Evolutionary conservation across 2,113 vertebrate species (phyloP).

Genomic region (Pampusana beccarii): DNA sequence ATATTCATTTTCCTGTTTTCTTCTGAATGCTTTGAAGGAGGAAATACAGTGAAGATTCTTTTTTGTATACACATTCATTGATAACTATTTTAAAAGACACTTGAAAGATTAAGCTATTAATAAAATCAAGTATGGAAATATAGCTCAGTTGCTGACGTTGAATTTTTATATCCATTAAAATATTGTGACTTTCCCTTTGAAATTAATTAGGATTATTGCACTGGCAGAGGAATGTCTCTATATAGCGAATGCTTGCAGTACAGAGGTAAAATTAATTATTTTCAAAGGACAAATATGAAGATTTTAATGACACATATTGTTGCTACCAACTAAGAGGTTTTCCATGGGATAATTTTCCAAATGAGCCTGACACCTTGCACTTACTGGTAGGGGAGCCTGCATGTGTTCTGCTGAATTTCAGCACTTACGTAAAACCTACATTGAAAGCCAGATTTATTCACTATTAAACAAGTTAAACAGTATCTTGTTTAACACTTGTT

Average conservation of each 20-base stretch:
- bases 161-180: neutral
- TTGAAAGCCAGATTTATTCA: neutral
- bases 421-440: neutral
- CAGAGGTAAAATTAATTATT: slow-evolving; percentile 27
- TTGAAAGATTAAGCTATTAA: neutral
- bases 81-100: neutral
- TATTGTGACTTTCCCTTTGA: slow-evolving; percentile 14
- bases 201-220: slow-evolving; percentile 34
- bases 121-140: neutral
- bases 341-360: neutral
- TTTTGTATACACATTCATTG: neutral
- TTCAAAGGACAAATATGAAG: slow-evolving; percentile 8
- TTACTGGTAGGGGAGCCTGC: neutral
- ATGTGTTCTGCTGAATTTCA: neutral
- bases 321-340: neutral
- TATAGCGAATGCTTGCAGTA: neutral
- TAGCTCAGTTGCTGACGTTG: neutral
- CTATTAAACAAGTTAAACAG: neutral
- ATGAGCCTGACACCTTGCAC: neutral
- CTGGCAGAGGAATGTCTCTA: neutral
- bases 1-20: neutral
- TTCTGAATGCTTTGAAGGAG: neutral
- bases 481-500: neutral
- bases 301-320: neutral
- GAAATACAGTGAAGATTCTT: neutral